A percentile compares a stretch with the other conserved stretches of the same genome.
These are phyloP conservation scores for Etheostoma perlongum DNA, from an alignment of 2,797 vertebrate genomes.

Conservation along the genomic window DNA sequence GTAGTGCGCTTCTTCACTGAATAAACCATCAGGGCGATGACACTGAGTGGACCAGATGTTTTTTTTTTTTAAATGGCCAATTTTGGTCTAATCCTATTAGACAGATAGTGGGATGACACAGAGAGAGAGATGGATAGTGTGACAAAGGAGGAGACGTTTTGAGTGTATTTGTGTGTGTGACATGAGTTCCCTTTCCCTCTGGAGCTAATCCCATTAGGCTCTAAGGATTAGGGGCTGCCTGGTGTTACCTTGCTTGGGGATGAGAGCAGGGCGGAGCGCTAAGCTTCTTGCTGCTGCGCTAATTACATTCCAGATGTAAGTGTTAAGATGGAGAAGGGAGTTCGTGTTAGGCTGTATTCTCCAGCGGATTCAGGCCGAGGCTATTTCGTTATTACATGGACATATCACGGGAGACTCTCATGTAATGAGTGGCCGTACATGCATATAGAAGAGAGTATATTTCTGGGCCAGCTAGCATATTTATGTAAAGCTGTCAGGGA, in stretches of 20 bases:
- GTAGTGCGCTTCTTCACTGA: conserved; percentile 17
- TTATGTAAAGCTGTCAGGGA: conserved; percentile 42
- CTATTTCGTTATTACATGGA: conserved; percentile 51
- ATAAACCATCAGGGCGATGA: conserved; percentile 49
- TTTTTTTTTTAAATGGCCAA: conserved; percentile 65
- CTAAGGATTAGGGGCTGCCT: conserved; percentile 79
- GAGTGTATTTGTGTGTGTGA: conserved; percentile 68
- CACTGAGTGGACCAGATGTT: conserved; percentile 53
- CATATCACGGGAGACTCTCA: conserved; percentile 51
- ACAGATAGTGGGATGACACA: conserved; percentile 45
- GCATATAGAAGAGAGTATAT: conserved; percentile 3
- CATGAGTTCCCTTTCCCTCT: conserved; percentile 76
- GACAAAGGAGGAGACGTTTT: conserved; percentile 50
- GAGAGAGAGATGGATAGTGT: conserved; percentile 40
- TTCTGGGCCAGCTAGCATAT: conserved; percentile 19
- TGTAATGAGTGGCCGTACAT: conserved; percentile 34
- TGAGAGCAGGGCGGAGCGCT: conserved; percentile 67
- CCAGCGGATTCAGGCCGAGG: conserved; percentile 26
- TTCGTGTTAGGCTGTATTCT: conserved; percentile 44
- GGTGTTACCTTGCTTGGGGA: conserved; percentile 76
- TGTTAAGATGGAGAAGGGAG: conserved; percentile 62
- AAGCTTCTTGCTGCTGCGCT: conserved; percentile 80
- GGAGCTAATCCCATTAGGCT: conserved; percentile 85
- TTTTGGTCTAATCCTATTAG: conserved; percentile 70
- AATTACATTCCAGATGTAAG: conserved; percentile 86